A percentile compares a stretch with the other conserved stretches of the same genome.
phyloP scores from a whole-genome alignment of 1,140 invertebrate species.

The silkworm (Bombyx mori) region ASM3026992v2 NC_085116.1:11557501-11558000 shows the following conservation, averaged over 20 bases:
- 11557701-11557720: constrained; percentile 25
- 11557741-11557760: constrained; percentile 21
- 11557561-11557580: background rate
- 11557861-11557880: constrained; percentile 70
- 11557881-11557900: constrained; percentile 69
- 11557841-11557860: constrained; percentile 70
- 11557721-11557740: constrained; percentile 26
- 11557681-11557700: constrained; percentile 5
- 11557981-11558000: constrained; percentile 63
- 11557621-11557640: constrained; percentile 17
- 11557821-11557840: constrained; percentile 66
- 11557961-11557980: constrained; percentile 64
- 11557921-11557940: constrained; percentile 66
- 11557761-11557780: constrained; percentile 18
- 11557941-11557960: constrained; percentile 60
- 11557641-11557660: constrained; percentile 10
- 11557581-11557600: constrained; percentile 57
- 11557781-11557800: constrained; percentile 57
- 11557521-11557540: too few species aligned
- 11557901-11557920: constrained; percentile 62
- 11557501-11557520: too few species aligned
- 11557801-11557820: constrained; percentile 70
- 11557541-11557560: too few species aligned
- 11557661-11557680: constrained; percentile 14
- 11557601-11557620: constrained; percentile 58